Base-by-base conservation (phyloP, 2,797 vertebrate genomes). In the Sebastes hubbsi region DNA sequence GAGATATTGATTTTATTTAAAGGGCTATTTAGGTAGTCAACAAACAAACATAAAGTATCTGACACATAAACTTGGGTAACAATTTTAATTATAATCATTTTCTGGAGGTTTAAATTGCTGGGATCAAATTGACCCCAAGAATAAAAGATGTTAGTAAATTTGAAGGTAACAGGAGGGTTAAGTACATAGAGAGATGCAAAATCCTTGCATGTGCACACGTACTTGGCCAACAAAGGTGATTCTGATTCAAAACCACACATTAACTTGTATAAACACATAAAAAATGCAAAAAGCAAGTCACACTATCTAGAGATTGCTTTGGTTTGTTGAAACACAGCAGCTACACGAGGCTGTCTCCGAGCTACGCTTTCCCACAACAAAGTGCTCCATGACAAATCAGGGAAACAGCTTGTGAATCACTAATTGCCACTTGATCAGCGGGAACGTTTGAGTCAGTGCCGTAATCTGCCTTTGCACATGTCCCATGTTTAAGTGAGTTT, bases 401-500 rank as follows among this genome's bases (percentile, higher is more conserved):
- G 3, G 58, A 80, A 89, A 77, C 87, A 80, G 85, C 82, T 89
- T 82, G 87, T 67, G 65, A 82, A 75, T 81, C 52, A 46, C 77
- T 82, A 73, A 85, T 82, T 85, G 66, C 78, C 22, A 64, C 72
- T 79, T 67, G 63, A 88, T 86, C 85, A 89, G 85, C 58, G 22
- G 78, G 82, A 56, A 49, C 59, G 38, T 83, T 81, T 59, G 72
- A 88, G 72, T 74, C 32, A 0, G 49, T 27, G 58, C 56, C 20
- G 65, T 61, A 68, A 62, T 87, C 80, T 81, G 75, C 65, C 22
- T 79, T 69, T 29, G 22, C 68, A 72, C 67, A 12, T 42, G 60
- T 73, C 72, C 56, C 38, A 12, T 60, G 67, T 88, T 77, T 22
- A 29, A 54, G 59, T 8, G 34, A 10, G 60, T 65, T 70, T 78